Evolutionary conservation across 2,888 invertebrate genomes (phyloP), one percentile per base, ranked within the genome.

Genomic region (Achlya flavicornis): DNA sequence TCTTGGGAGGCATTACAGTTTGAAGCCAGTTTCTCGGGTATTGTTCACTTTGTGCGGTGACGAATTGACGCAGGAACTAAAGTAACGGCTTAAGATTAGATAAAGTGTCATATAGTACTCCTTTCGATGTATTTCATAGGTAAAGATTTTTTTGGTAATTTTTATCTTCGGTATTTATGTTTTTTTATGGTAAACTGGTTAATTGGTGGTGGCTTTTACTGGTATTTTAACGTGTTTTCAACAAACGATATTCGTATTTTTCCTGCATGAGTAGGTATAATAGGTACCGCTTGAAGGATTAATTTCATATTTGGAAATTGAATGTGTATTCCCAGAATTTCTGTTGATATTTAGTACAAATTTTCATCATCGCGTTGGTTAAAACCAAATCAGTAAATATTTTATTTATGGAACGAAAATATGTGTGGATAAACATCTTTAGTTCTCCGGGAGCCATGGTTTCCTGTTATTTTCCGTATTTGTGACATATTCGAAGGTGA

Each of bases 1-100:
- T 66, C 71, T 46, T 57, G 72, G 75, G 76, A 70, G 59, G 65
- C 61, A 75, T 76, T 74, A 69, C 68, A 70, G 69, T 74, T 71
- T 67, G 64, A 66, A 69, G 70, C 64, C 38, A 60, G 38, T 67
- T 65, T 64, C 66, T 65, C 65, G 66, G 63, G 64, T 63, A 63
- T 63, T 67, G 68, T 71, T 68, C 67, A 60, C 38, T 60, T 19
- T 43, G 26, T 43, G 43, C 60, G 41, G 43, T 60, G 38, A 43
- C 38, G 38, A 43, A 19, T 19, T 43, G 38, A 43, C 41, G 43
- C 43, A 26, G 38, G 43, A 60, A 60, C 38, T 60, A 19, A 19
- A 53, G 53, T 53, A 53, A 53, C 53, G 53, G 10, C 10, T 53
- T 53, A 19, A 19, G 53, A 19, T 53, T 53, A 53, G 19, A 53